These are phyloP conservation scores for Syrphus vitripennis DNA, from an alignment of 2,888 invertebrate species.

Conservation along the genomic window DNA sequence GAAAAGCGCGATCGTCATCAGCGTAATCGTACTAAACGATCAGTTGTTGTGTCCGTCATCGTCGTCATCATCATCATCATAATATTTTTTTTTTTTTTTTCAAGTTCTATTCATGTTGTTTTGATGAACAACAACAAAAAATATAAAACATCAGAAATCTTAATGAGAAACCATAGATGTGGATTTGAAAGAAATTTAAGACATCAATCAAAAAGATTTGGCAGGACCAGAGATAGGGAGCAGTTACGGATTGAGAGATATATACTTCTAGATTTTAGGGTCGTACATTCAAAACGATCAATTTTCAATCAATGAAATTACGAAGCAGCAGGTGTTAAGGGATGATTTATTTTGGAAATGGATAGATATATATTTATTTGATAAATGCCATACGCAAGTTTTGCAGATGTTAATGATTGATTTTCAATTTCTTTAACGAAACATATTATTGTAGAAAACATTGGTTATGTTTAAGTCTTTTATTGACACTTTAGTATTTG, in stretches of 20 bases:
- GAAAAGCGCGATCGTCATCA: constrained; percentile 70
- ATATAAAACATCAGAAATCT: neutral
- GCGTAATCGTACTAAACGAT: constrained; percentile 67
- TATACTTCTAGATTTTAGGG: neutral
- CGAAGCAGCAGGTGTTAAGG: constrained; percentile 15
- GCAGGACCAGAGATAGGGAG: constrained; percentile 24
- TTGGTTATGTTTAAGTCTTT: no score
- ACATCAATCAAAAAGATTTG: constrained; percentile 64
- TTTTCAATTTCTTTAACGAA: neutral
- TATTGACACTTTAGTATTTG: no score
- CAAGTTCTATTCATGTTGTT: neutral
- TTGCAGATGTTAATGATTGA: neutral
- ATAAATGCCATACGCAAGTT: neutral
- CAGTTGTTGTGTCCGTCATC: constrained; percentile 68
- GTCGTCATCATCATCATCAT: constrained; percentile 35
- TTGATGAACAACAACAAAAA: neutral
- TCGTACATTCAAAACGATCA: constrained; percentile 29
- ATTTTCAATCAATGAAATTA: constrained; percentile 53
- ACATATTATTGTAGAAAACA: no score
- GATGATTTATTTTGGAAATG: neutral
- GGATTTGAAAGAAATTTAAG: constrained; percentile 31
- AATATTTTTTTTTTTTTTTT: neutral
- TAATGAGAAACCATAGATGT: constrained; percentile 41
- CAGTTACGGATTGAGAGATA: neutral
- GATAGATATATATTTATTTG: neutral